Evolutionary conservation across 2,888 invertebrate genomes (phyloP), one percentile per base, ranked within the genome.

Genomic region (Lycophotia porphyrea): DNA sequence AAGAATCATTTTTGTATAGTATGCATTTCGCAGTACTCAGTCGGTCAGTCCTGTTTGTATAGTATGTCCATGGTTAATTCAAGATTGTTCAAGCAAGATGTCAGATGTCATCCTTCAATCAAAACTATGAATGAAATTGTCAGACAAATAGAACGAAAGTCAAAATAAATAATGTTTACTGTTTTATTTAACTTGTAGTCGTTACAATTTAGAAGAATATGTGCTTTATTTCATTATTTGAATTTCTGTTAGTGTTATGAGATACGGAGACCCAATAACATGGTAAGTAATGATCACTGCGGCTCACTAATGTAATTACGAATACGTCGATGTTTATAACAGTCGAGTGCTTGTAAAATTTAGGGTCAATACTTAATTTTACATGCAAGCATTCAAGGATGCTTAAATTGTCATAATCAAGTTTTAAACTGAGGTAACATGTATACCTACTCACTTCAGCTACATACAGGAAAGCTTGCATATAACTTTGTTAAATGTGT

Each of bases 101-200:
- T 21, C 67, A 68, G 36, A 47, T 71, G 64, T 67, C 80, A 71
- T 55, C n/a, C 39, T 71, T 74, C 65, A 39, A 71, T 73, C 68
- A 74, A 74, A 74, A 47, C 64, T 36, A 36, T 13, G 39, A 61
- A 70, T 27, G 55, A 31, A 58, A 18, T 61, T 75, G 80, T 76
- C 76, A 81, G 63, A 63, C 55, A 69, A 71, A 42, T 65, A 66
- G 49, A 80, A 72, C 52, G 47, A 71, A 71, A 81, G 52, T 71
- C 68, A 81, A 76, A 81, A 80, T 81, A 80, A 69, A 71, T 71
- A 44, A 76, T 81, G 76, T 81, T 72, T 76, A 76, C 65, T 0
- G 69, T 36, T 60, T 1, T 24, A 5, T 18, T 24, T 64, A 36
- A 24, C 15, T 64, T 52, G 27, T 52, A 78, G 8, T 27, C 65